Percentiles rank a stretch among this genome's conserved stretches.
These are phyloP conservation scores for Rhopalosiphum nymphaeae DNA, from an alignment of 2,888 invertebrate genomes.

Conservation along the genomic window DNA sequence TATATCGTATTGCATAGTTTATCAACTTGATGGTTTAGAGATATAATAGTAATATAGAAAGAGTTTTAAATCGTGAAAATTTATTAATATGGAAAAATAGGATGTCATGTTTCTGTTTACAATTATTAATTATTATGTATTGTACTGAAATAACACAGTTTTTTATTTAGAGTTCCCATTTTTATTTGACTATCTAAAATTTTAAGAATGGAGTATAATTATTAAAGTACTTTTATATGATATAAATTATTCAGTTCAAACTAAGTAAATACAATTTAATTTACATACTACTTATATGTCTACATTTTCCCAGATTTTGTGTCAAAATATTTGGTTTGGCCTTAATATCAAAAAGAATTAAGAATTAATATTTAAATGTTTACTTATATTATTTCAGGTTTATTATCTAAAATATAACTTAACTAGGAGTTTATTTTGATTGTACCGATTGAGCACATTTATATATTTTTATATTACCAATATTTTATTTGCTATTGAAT, in stretches of 20 bases:
- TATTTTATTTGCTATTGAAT: background rate
- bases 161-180: background rate
- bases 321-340: background rate
- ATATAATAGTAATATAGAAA: background rate
- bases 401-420: background rate
- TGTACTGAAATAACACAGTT: background rate
- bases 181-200: background rate
- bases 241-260: background rate
- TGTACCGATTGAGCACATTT: background rate
- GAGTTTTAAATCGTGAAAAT: background rate
- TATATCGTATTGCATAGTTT: background rate
- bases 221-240: background rate
- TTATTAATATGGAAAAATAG: background rate
- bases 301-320: background rate
- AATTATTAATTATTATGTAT: background rate
- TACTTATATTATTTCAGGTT: background rate
- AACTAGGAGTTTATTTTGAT: background rate
- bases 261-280: background rate
- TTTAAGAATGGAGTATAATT: background rate
- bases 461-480: background rate
- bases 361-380: background rate
- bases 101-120: background rate
- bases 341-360: background rate
- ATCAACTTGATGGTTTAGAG: background rate
- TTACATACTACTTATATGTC: background rate